phyloP scores from a whole-genome alignment of 1,140 invertebrate genomes.

The Oppia nitens region DNA sequence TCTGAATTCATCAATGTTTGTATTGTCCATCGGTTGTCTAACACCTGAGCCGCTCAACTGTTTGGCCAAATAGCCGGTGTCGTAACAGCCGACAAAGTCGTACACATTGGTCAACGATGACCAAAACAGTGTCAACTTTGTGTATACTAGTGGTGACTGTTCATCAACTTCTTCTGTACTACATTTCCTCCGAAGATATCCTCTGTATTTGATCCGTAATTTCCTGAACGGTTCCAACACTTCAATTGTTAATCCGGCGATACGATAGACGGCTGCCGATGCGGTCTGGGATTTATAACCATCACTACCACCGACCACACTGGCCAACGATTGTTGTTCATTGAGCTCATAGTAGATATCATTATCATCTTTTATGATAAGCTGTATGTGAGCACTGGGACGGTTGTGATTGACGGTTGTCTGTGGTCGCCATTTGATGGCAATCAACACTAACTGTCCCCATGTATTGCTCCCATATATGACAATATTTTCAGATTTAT shows the following conservation, averaged over 20 bases:
- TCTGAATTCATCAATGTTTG: too few relatives aligned
- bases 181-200: background rate
- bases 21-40: too few relatives aligned
- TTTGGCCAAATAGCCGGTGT: background rate
- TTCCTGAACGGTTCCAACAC: background rate
- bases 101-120: background rate
- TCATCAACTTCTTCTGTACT: background rate
- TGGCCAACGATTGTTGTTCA: background rate
- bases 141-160: too few relatives aligned
- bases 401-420: background rate
- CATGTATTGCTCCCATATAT: background rate
- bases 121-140: background rate
- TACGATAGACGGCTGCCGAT: background rate
- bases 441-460: background rate
- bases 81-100: background rate
- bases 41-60: background rate
- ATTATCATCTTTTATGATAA: background rate
- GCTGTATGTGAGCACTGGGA: background rate
- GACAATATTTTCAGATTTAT: background rate
- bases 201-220: background rate
- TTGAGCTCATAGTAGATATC: background rate
- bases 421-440: background rate
- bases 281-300: background rate
- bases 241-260: background rate
- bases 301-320: too few relatives aligned